These are phyloP conservation scores for Cylloceria caligata DNA, from an alignment of 2,888 invertebrate genomes.

Conservation along the genomic window DNA sequence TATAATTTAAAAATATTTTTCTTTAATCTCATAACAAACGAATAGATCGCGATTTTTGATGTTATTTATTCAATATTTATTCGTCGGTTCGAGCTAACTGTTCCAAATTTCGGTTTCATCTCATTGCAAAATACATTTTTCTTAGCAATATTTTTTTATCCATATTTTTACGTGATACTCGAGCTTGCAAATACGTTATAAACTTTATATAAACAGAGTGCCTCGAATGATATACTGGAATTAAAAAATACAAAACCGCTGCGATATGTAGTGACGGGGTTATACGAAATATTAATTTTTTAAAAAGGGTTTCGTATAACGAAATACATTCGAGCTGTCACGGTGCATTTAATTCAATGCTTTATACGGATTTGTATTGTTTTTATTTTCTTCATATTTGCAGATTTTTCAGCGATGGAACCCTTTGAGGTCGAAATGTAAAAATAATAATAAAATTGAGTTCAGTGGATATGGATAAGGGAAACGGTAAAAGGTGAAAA, in stretches of 20 bases:
- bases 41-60: slow-evolving; percentile 8
- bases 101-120: slow-evolving; percentile 4
- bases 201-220: slow-evolving; percentile 29
- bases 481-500: neutral
- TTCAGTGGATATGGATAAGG: neutral
- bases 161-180: neutral
- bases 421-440: slow-evolving; percentile 8
- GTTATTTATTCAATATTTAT: slow-evolving; percentile 38
- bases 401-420: slow-evolving; percentile 25
- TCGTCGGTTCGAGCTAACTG: neutral
- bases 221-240: slow-evolving; percentile 2
- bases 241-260: slow-evolving; percentile 25
- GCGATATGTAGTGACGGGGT: neutral
- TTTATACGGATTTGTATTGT: neutral
- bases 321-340: slow-evolving; percentile 36
- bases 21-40: neutral
- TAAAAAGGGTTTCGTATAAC: slow-evolving; percentile 48
- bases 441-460: neutral
- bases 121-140: slow-evolving; percentile 26
- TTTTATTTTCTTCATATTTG: slow-evolving; percentile 13
- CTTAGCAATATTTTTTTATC: neutral
- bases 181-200: slow-evolving; percentile 5
- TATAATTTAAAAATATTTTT: slow-evolving; percentile 14
- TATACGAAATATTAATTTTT: slow-evolving; percentile 52
- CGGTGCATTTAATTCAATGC: slow-evolving; percentile 39